A percentile compares a stretch with the other conserved stretches of the same genome.
These are phyloP conservation scores for Xyrauchen texanus DNA, from an alignment of 2,113 vertebrate genomes.

Conservation along the genomic window DNA sequence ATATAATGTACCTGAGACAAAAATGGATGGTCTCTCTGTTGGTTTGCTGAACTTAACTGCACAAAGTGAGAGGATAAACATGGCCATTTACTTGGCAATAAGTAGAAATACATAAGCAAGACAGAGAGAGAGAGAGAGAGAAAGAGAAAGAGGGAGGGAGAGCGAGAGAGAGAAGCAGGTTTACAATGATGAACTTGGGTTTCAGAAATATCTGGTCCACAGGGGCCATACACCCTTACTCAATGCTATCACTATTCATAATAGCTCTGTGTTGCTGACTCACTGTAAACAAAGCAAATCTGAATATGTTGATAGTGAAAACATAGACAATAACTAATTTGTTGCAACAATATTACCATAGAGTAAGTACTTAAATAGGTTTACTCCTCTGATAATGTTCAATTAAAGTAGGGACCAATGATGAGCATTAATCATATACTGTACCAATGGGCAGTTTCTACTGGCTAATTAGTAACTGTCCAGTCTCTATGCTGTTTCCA, in stretches of 20 bases:
- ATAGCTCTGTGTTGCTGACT: not conserved
- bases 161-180: not conserved
- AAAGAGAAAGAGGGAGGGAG: not conserved
- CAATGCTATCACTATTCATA: no score
- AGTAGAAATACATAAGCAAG: not conserved
- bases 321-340: not conserved
- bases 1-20: no score
- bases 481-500: constrained; percentile 39
- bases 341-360: not conserved
- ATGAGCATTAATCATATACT: not conserved
- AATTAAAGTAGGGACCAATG: not conserved
- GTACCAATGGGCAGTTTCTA: not conserved
- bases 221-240: not conserved
- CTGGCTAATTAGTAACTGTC: constrained; percentile 10
- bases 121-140: constrained; percentile 3
- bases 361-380: not conserved
- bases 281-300: constrained; percentile 6
- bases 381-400: not conserved
- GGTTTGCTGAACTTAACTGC: constrained; percentile 31
- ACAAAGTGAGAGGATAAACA: constrained; percentile 27
- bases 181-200: constrained; percentile 7
- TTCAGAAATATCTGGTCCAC: constrained; percentile 1
- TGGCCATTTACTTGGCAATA: constrained; percentile 11
- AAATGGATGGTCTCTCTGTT: constrained; percentile 1
- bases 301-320: not conserved